These are phyloP conservation scores for Argyra leucocephala DNA, from an alignment of 2,888 invertebrate species.

Conservation along the genomic window DNA sequence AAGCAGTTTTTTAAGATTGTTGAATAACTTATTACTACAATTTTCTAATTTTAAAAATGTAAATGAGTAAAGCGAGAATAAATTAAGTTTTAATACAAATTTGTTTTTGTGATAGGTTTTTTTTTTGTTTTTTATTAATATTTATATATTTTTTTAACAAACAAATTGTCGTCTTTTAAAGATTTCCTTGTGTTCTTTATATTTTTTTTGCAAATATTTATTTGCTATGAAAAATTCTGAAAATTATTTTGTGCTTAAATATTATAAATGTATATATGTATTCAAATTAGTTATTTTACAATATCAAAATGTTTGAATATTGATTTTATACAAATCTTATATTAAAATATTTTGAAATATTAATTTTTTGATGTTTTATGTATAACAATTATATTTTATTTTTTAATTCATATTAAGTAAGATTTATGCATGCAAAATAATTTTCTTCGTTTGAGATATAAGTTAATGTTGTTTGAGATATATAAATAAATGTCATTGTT, in stretches of 20 bases:
- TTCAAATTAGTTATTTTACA: no score
- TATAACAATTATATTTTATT: neutral
- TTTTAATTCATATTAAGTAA: neutral
- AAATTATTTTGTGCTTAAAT: neutral
- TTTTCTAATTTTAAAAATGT: neutral
- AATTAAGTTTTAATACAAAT: neutral
- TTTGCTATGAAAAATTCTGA: neutral
- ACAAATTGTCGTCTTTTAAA: slow-evolving; percentile 3
- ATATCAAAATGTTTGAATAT: no score
- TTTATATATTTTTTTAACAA: neutral
- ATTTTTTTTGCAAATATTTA: no score
- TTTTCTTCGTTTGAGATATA: neutral
- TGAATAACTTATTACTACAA: neutral
- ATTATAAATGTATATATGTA: neutral
- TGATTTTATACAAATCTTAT: no score
- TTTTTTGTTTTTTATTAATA: neutral
- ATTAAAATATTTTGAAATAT: no score
- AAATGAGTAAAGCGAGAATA: neutral
- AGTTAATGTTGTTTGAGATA: neutral
- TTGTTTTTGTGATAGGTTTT: neutral
- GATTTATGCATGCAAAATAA: neutral
- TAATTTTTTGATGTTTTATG: no score
- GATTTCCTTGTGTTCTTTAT: neutral
- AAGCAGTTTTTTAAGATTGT: neutral
- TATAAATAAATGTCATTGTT: no score